These are phyloP conservation scores for Tachina fera DNA, from an alignment of 2,888 invertebrate species.

Conservation along the genomic window DNA sequence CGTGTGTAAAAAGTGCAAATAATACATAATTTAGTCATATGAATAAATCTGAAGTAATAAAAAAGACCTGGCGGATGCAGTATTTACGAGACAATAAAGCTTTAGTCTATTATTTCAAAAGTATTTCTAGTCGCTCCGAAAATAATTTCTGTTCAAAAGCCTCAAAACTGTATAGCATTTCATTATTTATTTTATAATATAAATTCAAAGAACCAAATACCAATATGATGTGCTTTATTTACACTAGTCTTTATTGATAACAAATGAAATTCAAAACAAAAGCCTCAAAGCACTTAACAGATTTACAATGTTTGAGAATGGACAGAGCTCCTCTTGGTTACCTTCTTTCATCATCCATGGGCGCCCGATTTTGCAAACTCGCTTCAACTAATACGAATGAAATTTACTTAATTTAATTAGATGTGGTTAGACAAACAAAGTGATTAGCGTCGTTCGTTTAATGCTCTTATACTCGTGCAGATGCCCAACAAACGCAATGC, in stretches of 20 bases:
- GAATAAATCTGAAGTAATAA: too few relatives aligned
- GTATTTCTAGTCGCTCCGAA: neutral
- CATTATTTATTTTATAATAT: neutral
- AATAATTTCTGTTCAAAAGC: neutral
- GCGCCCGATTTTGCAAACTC: conserved; percentile 1
- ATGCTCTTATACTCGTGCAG: neutral
- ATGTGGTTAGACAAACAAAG: conserved; percentile 55
- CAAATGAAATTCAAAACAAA: neutral
- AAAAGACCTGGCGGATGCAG: too few relatives aligned
- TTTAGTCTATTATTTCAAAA: conserved; percentile 6
- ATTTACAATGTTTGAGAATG: neutral
- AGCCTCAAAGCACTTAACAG: conserved; percentile 40
- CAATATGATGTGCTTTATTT: neutral
- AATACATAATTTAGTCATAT: too few relatives aligned
- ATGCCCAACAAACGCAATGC: neutral
- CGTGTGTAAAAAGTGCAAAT: too few relatives aligned
- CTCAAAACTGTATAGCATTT: neutral
- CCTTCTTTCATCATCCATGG: neutral
- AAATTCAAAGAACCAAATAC: conserved; percentile 5
- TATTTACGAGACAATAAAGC: neutral
- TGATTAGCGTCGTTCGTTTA: conserved; percentile 55
- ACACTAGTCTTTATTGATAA: conserved; percentile 13
- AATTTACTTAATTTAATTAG: conserved; percentile 66
- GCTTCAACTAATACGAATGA: conserved; percentile 40
- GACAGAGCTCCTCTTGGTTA: neutral